Evolutionary conservation across 37 sponge, comb jelly and placozoan species (phyloP), one percentile per base, ranked within the genome.

Genomic region (Dysidea cf. avara): DNA sequence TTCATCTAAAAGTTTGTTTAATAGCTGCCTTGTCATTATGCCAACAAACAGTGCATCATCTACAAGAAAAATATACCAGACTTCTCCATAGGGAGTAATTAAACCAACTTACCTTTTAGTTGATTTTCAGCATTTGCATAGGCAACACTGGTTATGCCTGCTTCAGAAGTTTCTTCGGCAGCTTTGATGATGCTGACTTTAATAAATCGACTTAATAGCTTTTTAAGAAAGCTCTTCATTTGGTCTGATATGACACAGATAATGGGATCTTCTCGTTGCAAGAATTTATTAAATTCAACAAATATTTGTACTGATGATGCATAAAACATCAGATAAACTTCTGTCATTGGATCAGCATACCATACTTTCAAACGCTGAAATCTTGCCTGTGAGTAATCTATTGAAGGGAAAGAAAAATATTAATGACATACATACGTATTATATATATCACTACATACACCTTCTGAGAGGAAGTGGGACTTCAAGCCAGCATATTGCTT

Each of bases 281-380:
- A 48, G 46, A 76, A 54, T 18, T 51, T 31, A 76, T 64, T 64
- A n/a, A 76, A 22, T 48, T 39, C 30, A 64, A 25, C n/a, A 47
- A 76, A 76, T 46, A 54, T 22, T n/a, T 31, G 76, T 16, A 76
- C 24, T 24, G 34, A 51, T 49, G 76, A 63, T 37, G 62, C 53
- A 76, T 76, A 76, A 37, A 76, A 76, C 48, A 76, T 51, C n/a
- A 74, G 62, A 47, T 74, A 74, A 7, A 76, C 39, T 71, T 76
- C 76, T 17, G 76, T 64, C 33, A 76, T 76, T 37, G 76, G 65
- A 26, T 76, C 66, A 22, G 46, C 64, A 64, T 36, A 76, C 21
- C 14, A 32, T 3, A 20, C 18, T 17, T 21, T 33, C 49, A 76
- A 64, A 2, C 66, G 12, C 33, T 17, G 16, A 62, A 75, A 75